Evolutionary conservation across 2,113 vertebrate genomes (phyloP), one percentile per base, ranked within the genome.

Genomic region (Anolis sagrei): DNA sequence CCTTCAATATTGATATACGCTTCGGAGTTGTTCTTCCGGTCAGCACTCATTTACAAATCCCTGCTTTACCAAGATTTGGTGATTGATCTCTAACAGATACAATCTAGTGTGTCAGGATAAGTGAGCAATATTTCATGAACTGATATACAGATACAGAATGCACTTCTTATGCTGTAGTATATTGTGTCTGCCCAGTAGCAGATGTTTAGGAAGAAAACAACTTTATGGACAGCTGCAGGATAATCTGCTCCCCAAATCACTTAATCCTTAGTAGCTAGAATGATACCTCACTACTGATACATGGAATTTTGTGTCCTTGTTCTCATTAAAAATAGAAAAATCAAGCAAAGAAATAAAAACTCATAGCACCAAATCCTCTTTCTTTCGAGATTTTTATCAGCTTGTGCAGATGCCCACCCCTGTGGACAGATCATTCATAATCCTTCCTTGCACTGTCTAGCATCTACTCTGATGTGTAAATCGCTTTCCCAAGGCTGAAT

Each of bases 191-290:
- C 10, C 19, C 48, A 70, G 49, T 23, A 44, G 18, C 49, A 44
- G 51, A 70, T 58, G 21, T 54, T 78, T 54, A 13, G 49, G 27
- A 78, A 51, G 34, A 85, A 78, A 69, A 85, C 36, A 32, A 0
- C 5, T 29, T 27, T 27, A 58, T 29, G 10, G 64, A 68, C n/a
- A 54, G 48, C 21, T 77, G 21, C 36, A 58, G 2, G 25, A n/a
- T 69, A 85, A 78, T 85, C 73, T 79, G 49, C 34, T 70, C 49
- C 64, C 14, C 76, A 78, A n/a, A 70, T 32, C 19, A 72, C 49
- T 32, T 68, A 79, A 78, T 79, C 49, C 69, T 51, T 73, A n/a
- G 27, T 39, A 78, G 14, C 32, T 11, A 68, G 58, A 32, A 49
- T 34, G 19, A 82, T 3, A 2, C n/a, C 23, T 27, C 27, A 6